Evolutionary conservation across 2,888 invertebrate species (phyloP).

Genomic region (Drosophila acutilabella): DNA sequence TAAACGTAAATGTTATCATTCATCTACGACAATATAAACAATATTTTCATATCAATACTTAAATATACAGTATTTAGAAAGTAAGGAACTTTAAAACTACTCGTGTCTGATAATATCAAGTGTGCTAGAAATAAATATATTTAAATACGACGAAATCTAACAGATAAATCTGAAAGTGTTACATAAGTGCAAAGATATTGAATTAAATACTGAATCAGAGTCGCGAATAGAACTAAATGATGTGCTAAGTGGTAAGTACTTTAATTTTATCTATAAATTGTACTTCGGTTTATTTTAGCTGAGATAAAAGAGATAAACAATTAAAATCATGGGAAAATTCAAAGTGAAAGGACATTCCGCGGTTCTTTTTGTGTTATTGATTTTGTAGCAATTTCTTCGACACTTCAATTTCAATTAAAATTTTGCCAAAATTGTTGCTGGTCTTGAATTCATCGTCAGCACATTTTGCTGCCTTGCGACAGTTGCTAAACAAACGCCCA

Average conservation of each 20-base stretch:
- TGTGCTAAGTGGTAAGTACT: constrained; percentile 43
- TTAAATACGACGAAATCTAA: constrained; percentile 21
- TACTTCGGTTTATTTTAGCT: no score
- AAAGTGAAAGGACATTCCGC: constrained; percentile 9
- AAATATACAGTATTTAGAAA: constrained; percentile 7
- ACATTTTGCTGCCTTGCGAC: constrained; percentile 52
- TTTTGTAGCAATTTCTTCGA: constrained; percentile 38
- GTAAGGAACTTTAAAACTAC: constrained; percentile 9
- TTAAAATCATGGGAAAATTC: no score
- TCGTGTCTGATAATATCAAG: constrained; percentile 4
- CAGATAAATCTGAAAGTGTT: constrained; percentile 25
- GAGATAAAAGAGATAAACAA: no score
- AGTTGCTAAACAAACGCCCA: constrained; percentile 62
- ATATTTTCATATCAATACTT: constrained; percentile 43
- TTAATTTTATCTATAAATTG: neutral
- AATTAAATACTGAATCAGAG: constrained; percentile 1
- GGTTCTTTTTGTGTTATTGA: constrained; percentile 28
- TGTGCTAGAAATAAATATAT: constrained; percentile 9
- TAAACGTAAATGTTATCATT: constrained; percentile 1
- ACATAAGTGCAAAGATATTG: constrained; percentile 35
- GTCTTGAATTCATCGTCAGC: constrained; percentile 50
- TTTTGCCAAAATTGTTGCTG: constrained; percentile 47
- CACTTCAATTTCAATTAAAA: constrained; percentile 72
- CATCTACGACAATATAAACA: constrained; percentile 10
- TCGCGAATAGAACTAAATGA: neutral